Percentiles rank a stretch among this genome's conserved stretches.
These are phyloP conservation scores for Anodontia alba DNA, from an alignment of 2,888 invertebrate species.

Conservation along the genomic window DNA sequence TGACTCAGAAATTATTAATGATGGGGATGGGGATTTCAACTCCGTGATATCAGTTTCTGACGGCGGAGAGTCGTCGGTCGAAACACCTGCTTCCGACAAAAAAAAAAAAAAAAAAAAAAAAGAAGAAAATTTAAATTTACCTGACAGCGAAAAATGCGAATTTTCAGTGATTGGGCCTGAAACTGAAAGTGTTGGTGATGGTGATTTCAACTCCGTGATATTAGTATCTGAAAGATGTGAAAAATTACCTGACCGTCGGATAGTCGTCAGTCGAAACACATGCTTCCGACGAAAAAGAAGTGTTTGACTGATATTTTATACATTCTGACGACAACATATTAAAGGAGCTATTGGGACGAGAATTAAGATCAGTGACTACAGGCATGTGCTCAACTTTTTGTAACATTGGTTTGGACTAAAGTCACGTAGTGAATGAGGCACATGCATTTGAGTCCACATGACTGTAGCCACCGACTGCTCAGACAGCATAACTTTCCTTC, in stretches of 20 bases:
- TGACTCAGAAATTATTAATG: too few relatives aligned
- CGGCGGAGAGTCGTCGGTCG: not conserved
- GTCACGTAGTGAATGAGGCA: not conserved
- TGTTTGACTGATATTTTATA: not conserved
- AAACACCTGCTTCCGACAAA: not conserved
- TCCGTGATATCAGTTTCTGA: not conserved
- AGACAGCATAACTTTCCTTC: conserved; percentile 1
- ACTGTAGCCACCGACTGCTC: not conserved
- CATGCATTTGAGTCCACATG: conserved; percentile 9
- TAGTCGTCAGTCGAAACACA: too few relatives aligned
- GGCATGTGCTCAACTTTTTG: not conserved
- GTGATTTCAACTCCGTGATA: too few relatives aligned
- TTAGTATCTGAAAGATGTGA: too few relatives aligned
- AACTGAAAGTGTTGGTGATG: too few relatives aligned
- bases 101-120: not conserved
- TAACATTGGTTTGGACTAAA: not conserved
- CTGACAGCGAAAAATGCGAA: too few relatives aligned
- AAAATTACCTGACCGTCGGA: too few relatives aligned
- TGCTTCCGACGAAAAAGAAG: too few relatives aligned
- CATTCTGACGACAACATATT: not conserved
- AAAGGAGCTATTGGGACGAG: not conserved
- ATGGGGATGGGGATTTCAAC: not conserved
- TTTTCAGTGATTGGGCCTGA: too few relatives aligned
- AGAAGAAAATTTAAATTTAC: too few relatives aligned
- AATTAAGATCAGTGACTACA: conserved; percentile 4